phyloP scores from a whole-genome alignment of 2,797 vertebrate species.

The Etheostoma perlongum region DNA sequence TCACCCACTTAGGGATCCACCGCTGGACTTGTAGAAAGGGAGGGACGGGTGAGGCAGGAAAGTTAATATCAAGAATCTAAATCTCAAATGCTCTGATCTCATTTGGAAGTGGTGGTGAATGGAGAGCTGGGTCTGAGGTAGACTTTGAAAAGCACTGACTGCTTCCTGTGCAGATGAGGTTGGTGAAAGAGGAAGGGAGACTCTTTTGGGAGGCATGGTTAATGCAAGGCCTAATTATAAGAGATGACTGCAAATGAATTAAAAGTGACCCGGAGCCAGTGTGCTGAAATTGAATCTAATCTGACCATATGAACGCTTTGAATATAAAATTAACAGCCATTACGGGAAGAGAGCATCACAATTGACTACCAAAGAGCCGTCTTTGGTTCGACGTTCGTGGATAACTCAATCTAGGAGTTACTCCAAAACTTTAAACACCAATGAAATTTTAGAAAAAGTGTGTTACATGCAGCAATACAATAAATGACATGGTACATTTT shows the following conservation, averaged over 20 bases:
- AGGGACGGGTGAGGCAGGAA: constrained; percentile 35
- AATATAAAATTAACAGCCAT: constrained; percentile 61
- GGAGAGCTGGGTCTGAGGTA: constrained; percentile 37
- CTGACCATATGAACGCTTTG: constrained; percentile 63
- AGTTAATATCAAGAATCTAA: constrained; percentile 81
- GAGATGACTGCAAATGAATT: constrained; percentile 72
- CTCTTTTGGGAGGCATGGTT: constrained; percentile 60
- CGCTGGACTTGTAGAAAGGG: constrained; percentile 35
- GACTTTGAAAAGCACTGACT: constrained; percentile 70
- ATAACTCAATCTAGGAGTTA: constrained; percentile 13
- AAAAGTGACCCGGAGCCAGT: constrained; percentile 75
- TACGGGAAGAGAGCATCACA: neutral
- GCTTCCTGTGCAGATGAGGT: constrained; percentile 56
- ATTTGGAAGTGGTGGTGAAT: constrained; percentile 74
- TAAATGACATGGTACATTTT: neutral
- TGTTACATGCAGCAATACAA: constrained; percentile 34
- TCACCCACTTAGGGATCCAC: constrained; percentile 63
- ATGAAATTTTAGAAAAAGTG: constrained; percentile 2
- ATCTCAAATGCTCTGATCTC: constrained; percentile 84
- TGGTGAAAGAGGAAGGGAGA: constrained; percentile 39
- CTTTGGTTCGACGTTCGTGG: constrained; percentile 28
- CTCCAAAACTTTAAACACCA: constrained; percentile 34
- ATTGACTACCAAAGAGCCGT: constrained; percentile 15
- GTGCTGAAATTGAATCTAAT: constrained; percentile 72
- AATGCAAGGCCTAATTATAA: constrained; percentile 73